phyloP scores from a whole-genome alignment of 2,888 invertebrate species.

The Branchellion lobata region DNA sequence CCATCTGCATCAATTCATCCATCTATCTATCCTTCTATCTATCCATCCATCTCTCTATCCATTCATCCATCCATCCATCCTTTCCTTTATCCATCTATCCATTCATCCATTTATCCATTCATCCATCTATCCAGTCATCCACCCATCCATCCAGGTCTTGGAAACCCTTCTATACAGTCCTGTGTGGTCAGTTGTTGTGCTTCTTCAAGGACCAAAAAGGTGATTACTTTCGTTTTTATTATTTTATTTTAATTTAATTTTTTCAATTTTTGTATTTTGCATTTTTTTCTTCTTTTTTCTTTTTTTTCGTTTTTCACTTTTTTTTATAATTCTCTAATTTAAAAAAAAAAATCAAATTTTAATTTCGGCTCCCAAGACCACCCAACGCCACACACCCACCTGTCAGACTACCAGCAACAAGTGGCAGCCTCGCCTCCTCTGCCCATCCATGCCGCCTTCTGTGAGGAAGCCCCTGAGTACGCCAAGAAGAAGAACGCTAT shows the following conservation, averaged over 20 bases:
- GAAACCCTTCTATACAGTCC: constrained; percentile 89
- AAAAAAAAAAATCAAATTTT: too few relatives aligned
- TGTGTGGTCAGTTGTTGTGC: constrained; percentile 92
- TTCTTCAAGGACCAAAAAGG: constrained; percentile 90
- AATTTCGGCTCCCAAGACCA: too few relatives aligned
- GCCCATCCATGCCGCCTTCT: constrained; percentile 74
- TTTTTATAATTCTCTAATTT: background rate
- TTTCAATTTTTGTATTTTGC: background rate
- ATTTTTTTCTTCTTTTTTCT: background rate
- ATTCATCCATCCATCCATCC: background rate
- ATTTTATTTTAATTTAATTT: background rate
- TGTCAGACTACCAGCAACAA: constrained; percentile 76
- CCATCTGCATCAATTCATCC: too few relatives aligned
- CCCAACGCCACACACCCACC: background rate
- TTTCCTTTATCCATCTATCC: background rate
- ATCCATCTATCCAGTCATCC: too few relatives aligned
- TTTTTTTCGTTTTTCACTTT: background rate
- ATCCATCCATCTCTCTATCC: too few relatives aligned
- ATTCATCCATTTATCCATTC: constrained; percentile 61
- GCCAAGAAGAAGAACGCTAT: constrained; percentile 86
- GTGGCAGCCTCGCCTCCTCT: constrained; percentile 85
- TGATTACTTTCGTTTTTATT: constrained; percentile 48
- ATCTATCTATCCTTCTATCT: too few relatives aligned
- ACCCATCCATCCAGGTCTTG: constrained; percentile 77
- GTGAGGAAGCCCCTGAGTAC: constrained; percentile 86